phyloP scores from a whole-genome alignment of 2,113 vertebrate species.

The Gnathonemus echidnorhynchus region DNA sequence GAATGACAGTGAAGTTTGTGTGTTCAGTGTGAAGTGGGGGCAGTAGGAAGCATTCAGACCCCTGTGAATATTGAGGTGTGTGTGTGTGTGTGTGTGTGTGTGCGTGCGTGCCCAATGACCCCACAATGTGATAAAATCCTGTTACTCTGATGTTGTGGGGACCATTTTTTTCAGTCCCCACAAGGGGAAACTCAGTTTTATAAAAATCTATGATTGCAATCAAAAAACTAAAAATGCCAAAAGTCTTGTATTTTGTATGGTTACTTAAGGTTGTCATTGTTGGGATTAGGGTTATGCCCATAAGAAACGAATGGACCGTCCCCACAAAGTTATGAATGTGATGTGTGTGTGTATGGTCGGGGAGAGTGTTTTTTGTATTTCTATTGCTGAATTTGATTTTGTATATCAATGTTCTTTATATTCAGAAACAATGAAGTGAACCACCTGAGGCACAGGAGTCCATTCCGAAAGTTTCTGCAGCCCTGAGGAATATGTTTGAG shows the following conservation, averaged over 20 bases:
- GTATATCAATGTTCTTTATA: background rate
- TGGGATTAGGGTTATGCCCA: background rate
- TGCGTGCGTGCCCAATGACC: background rate
- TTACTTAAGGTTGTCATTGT: background rate
- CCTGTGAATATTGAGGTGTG: background rate
- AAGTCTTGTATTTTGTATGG: background rate
- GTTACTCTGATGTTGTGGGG: background rate
- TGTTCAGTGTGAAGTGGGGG: background rate
- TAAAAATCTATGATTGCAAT: background rate
- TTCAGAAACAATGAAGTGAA: background rate
- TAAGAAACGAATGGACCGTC: background rate
- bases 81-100: background rate
- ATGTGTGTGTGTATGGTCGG: background rate
- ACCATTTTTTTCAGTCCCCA: background rate
- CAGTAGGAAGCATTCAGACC: background rate
- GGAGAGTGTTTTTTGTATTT: background rate
- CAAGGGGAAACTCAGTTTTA: background rate
- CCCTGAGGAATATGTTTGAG: background rate
- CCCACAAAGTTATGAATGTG: background rate
- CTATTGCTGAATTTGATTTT: background rate
- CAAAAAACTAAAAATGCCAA: background rate
- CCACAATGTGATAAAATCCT: background rate
- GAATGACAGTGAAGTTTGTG: background rate
- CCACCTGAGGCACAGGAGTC: background rate
- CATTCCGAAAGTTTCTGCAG: background rate